phyloP scores from a whole-genome alignment of 2,888 invertebrate species.

The Euplexia lucipara region DNA sequence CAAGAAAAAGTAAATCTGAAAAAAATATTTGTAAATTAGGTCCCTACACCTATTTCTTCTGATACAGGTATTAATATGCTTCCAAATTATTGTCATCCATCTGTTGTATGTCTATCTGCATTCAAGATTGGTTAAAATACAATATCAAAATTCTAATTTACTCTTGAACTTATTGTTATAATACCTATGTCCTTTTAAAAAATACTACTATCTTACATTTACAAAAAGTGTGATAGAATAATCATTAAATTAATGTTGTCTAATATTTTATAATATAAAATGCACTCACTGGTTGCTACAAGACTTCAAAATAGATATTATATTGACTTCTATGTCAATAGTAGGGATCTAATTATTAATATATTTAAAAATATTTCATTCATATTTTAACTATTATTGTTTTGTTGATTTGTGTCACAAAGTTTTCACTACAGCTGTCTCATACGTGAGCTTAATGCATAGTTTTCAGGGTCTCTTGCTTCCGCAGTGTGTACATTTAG shows the following conservation, averaged over 20 bases:
- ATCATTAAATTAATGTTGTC: no score
- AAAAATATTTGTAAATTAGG: no score
- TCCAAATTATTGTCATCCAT: no score
- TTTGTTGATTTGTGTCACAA: no score
- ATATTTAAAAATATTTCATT: no score
- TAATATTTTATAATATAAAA: not conserved
- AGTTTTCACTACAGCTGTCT: constrained; percentile 55
- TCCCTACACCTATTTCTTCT: no score
- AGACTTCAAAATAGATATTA: not conserved
- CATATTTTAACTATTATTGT: no score
- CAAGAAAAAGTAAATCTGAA: no score
- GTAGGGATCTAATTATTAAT: not conserved
- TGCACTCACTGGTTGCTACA: constrained; percentile 6
- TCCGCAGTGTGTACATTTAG: constrained; percentile 63
- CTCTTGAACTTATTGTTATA: not conserved
- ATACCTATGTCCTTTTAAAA: not conserved
- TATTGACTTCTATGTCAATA: no score
- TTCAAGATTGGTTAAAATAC: not conserved
- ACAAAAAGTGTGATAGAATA: not conserved
- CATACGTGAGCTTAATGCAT: constrained; percentile 51
- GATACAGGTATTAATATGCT: not conserved
- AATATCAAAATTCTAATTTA: not conserved
- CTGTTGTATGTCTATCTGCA: not conserved
- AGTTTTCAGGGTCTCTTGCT: constrained; percentile 58
- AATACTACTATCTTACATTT: not conserved